Percentiles rank a stretch among this genome's conserved stretches.
Evolutionary conservation across 2,797 vertebrate species (phyloP).

Genomic region (Brotula barbata): DNA sequence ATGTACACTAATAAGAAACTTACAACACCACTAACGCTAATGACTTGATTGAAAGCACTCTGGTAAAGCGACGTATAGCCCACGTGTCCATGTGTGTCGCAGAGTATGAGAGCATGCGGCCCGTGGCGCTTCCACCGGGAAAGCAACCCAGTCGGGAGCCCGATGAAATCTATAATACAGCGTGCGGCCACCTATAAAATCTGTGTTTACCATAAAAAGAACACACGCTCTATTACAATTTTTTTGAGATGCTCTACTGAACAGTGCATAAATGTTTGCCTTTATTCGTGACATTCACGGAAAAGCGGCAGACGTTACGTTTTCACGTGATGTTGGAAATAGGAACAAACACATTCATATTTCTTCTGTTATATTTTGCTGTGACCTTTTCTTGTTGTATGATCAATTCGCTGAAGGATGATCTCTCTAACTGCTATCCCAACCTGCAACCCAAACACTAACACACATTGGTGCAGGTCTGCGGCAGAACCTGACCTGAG

Average conservation of each 20-base stretch:
- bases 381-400: neutral
- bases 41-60: neutral
- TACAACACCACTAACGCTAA: neutral
- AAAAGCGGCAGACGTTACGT: no score
- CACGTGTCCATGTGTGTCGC: neutral
- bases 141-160: neutral
- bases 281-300: conserved; percentile 46
- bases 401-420: conserved; percentile 3
- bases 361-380: no score
- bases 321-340: no score
- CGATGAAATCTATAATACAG: conserved; percentile 39
- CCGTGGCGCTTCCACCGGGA: conserved; percentile 6
- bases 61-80: neutral
- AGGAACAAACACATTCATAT: no score
- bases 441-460: neutral
- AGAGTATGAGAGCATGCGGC: conserved; percentile 3
- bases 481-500: conserved; percentile 79
- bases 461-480: neutral
- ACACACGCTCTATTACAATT: conserved; percentile 27
- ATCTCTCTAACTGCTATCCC: neutral
- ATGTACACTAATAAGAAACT: conserved; percentile 6
- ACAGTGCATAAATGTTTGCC: conserved; percentile 18
- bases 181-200: conserved; percentile 42
- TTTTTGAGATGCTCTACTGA: conserved; percentile 28
- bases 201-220: conserved; percentile 33